Percentiles rank a stretch among this genome's conserved stretches.
Evolutionary conservation across 2,888 invertebrate genomes (phyloP).

Genomic region (Melikaiella ostensackeni): DNA sequence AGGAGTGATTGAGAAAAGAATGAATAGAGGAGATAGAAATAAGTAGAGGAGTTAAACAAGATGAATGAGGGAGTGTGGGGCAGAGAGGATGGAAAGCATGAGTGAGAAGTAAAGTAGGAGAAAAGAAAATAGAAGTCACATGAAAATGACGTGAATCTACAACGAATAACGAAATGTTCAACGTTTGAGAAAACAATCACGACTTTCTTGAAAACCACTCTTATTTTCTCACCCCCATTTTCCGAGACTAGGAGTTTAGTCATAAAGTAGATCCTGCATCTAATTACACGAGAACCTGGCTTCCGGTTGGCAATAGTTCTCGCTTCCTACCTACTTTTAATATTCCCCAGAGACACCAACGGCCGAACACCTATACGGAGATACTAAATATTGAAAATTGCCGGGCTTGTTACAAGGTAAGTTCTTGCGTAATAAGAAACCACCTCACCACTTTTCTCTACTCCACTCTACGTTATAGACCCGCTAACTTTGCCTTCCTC

Average conservation of each 20-base stretch:
- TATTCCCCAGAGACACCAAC: conserved; percentile 32
- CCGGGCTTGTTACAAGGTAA: conserved; percentile 8
- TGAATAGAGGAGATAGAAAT: too few relatives aligned
- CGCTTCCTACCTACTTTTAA: conserved; percentile 43
- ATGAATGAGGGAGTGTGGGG: too few relatives aligned
- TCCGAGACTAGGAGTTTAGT: neutral
- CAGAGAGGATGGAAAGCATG: too few relatives aligned
- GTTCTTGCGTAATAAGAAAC: conserved; percentile 1
- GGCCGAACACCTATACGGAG: conserved; percentile 4
- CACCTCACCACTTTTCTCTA: neutral
- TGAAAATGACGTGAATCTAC: too few relatives aligned
- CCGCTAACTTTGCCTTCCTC: neutral
- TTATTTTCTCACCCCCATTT: neutral
- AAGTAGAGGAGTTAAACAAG: too few relatives aligned
- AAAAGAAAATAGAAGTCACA: too few relatives aligned
- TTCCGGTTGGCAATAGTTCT: conserved; percentile 42
- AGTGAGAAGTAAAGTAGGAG: too few relatives aligned
- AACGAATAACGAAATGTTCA: too few relatives aligned
- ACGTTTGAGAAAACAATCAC: neutral
- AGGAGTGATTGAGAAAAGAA: too few relatives aligned
- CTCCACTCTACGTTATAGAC: neutral
- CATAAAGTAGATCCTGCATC: neutral
- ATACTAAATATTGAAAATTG: conserved; percentile 41
- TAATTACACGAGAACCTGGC: conserved; percentile 15
- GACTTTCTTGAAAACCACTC: neutral